Base-by-base conservation (phyloP, 2,113 vertebrate species). In the Acrocephalus kingi region DNA sequence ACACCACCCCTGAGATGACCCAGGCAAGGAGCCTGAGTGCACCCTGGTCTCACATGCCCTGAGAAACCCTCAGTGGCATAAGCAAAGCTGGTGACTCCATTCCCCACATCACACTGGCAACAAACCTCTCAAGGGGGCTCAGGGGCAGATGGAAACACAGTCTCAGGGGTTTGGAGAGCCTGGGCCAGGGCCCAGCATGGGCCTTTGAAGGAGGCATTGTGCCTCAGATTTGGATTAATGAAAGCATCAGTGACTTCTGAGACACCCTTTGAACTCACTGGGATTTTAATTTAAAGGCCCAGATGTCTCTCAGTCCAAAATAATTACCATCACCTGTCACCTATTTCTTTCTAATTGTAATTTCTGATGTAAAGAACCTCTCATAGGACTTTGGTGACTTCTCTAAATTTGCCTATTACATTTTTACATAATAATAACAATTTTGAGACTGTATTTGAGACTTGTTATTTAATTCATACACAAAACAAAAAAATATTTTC, bases 11-110 rank as follows among this genome's bases (percentile, higher is more conserved):
- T 48, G 25, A 22, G 35, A 15, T 10, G 22, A 43, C 10, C 23
- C 1, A 0, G 49, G 15, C 68, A 67, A 43, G 37, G 14, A 78
- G 4, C 17, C 25, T 2, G 4, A 22, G 21, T 10, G 8, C 27
- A 30, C 21, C 0, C 0, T 1, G 2, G 10, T 23, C 11, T 0
- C 19, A 6, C 0, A 0, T 0, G 2, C 15, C 20, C 37, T 22
- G 14, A 67, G 23, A 35, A 89, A 33, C 41, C 21, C 74, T 13
- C 43, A 67, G 45, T 1, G 20, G 21, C 20, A 15, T 6, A 39
- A 62, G 14, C 8, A 69, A n/a, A 62, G 25, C 61, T 67, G 51
- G 12, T 35, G 9, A 67, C 14, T 35, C 15, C 16, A 8, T 69
- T 46, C n/a, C 37, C 11, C 4, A 2, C 13, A 25, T 39, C 28